Percentiles rank a stretch among this genome's conserved stretches.
These are phyloP conservation scores for Vicugna pacos DNA, from an alignment of 2,113 vertebrate species.

Conservation along the genomic window DNA sequence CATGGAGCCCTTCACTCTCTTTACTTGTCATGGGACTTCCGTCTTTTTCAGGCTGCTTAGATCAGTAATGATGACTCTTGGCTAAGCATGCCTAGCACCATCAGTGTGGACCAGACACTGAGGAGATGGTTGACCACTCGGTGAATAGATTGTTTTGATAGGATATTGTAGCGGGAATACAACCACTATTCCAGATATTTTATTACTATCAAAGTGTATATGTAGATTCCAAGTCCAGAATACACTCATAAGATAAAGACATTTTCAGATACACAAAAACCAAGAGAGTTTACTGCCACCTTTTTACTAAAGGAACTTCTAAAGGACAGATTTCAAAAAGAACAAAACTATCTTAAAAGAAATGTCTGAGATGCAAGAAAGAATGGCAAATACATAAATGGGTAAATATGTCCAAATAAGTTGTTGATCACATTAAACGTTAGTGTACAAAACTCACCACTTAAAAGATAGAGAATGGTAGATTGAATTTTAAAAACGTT, in stretches of 20 bases:
- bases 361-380: background rate
- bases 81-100: background rate
- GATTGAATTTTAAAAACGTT: background rate
- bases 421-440: constrained; percentile 21
- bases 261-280: constrained; percentile 17
- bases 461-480: constrained; percentile 46
- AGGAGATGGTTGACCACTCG: background rate
- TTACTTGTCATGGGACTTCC: background rate
- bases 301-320: constrained; percentile 36
- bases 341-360: background rate
- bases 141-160: background rate
- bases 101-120: background rate
- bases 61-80: background rate
- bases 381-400: background rate
- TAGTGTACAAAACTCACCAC: constrained; percentile 16
- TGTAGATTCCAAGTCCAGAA: background rate
- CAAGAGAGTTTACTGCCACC: background rate
- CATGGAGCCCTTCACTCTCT: background rate
- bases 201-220: background rate
- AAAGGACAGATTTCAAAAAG: background rate
- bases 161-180: background rate
- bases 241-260: constrained; percentile 11
- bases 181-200: background rate
- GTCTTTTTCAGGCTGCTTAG: background rate
- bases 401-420: constrained; percentile 11